Conservation (phyloP, 2,888 invertebrate genomes). For the Orthosia cruda region DNA sequence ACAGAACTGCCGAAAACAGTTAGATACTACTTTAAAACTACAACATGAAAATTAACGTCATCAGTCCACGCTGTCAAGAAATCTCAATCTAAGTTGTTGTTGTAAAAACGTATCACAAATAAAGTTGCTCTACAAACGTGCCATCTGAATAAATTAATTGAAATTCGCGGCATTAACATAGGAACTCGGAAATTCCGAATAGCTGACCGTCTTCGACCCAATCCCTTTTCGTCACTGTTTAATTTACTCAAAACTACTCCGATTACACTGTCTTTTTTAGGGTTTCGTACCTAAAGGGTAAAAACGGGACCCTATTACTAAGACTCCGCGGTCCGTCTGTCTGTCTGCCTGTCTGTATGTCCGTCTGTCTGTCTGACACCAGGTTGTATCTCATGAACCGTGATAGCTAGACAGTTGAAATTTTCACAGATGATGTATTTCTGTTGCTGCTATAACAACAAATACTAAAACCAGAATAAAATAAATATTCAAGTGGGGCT, state of each 20-base stretch:
- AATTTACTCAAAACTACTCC: conserved; percentile 60
- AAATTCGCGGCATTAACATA: conserved; percentile 64
- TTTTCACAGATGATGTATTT: no score
- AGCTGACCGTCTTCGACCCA: conserved; percentile 46
- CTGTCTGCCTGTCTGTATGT: no score
- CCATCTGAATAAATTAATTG: conserved; percentile 65
- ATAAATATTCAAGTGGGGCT: no score
- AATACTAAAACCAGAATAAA: no score
- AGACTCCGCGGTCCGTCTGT: no score
- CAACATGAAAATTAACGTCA: neutral
- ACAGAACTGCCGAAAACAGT: neutral
- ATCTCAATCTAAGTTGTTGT: conserved; percentile 30
- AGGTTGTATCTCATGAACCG: no score
- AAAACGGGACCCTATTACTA: no score
- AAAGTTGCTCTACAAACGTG: conserved; percentile 40
- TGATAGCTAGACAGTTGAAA: no score
- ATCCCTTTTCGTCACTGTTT: conserved; percentile 64
- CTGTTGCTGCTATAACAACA: no score
- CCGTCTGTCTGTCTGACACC: no score
- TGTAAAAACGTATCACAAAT: conserved; percentile 49
- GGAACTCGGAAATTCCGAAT: conserved; percentile 51
- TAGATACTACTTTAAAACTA: neutral
- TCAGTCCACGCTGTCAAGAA: neutral
- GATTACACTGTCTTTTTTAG: conserved; percentile 50
- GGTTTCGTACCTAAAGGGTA: no score